Evolutionary conservation across 2,113 vertebrate genomes (phyloP), one percentile per base, ranked within the genome.

Genomic region (Vidua macroura): DNA sequence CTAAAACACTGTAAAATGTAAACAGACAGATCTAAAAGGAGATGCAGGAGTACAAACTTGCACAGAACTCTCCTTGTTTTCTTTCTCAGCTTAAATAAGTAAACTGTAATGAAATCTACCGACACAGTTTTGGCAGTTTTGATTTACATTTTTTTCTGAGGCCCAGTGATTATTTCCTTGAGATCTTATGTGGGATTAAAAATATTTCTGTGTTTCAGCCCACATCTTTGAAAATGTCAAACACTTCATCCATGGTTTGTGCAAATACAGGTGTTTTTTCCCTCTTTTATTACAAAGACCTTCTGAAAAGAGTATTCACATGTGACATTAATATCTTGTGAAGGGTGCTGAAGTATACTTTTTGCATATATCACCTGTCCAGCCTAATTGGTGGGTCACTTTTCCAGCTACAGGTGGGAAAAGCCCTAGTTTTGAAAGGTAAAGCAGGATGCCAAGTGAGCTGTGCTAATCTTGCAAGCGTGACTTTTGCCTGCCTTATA

Each of bases 1-100:
- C 80, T 95, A 83, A 95, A 96, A 88, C 77, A 91, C 43, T 68
- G 88, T 59, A 95, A 96, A 90, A 86, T 62, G 46, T 92, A 92
- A 94, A 70, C 78, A 92, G 55, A 82, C 51, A 74, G 51, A 87
- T 52, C 77, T 95, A 91, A 77, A 79, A 72, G 56, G 78, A 90
- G 90, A 83, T 35, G 56, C 60, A 83, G 70, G 35, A 79, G 23
- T 35, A 55, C 37, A 74, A 89, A 89, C 44, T 75, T 83, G 46
- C n/a, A 43, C 70, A 86, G 68, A 95, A 75, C 56, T 86, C 35
- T 55, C 63, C 86, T 80, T 95, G 83, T 83, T 95, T 95, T 90
- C 39, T 53, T 76, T 88, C 74, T 60, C n/a, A 31, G 52, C 43
- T 81, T 75, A 90, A 95, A 76, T 88, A 91, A 82, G 24, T 74